Evolutionary conservation across 30 jellyfish, hydroid and myxozoan species (phyloP), one percentile per base, ranked within the genome.

Genomic region (Euphysa ruthae): DNA sequence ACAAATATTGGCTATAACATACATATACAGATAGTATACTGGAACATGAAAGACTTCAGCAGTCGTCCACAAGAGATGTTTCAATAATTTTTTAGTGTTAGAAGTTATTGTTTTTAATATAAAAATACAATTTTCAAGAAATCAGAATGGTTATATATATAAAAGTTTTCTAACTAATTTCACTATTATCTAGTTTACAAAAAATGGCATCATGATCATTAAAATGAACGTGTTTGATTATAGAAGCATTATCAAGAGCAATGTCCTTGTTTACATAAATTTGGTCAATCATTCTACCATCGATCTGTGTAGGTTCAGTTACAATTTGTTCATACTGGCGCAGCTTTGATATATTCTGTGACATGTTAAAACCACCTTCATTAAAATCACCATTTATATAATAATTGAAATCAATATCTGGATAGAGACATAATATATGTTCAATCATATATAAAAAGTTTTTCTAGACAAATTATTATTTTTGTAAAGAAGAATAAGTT

Each of bases 351-450:
- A 19, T n/a, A 7, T 5, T 22, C 22, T 58, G 4, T 21, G 18
- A 15, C n/a, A n/a, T 38, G 14, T 23, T 6, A 7, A 22, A 58
- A 15, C 22, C 50, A 27, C 29, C 29, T 10, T 21, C 29, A 27
- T 58, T 58, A 18, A 58, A 58, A 22, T 58, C 71, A 21, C 71
- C 71, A 8, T 21, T 21, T 19, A 58, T 27, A 6, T n/a, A n/a
- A n/a, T n/a, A n/a, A n/a, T n/a, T n/a, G n/a, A 58, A 23, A 58
- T 58, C 71, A 58, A 58, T 58, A n/a, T 6, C 30, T 22, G n/a
- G n/a, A 38, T 38, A n/a, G n/a, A 38, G 10, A n/a, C 52, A 38
- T 38, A 38, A 38, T n/a, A 38, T 38, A 8, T 38, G 52, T 8
- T 8, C 10, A n/a, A 10, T 38, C 12, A 38, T 38, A 38, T 38